Conservation (phyloP, 2,888 invertebrate species). For the Agrotis segetum region DNA sequence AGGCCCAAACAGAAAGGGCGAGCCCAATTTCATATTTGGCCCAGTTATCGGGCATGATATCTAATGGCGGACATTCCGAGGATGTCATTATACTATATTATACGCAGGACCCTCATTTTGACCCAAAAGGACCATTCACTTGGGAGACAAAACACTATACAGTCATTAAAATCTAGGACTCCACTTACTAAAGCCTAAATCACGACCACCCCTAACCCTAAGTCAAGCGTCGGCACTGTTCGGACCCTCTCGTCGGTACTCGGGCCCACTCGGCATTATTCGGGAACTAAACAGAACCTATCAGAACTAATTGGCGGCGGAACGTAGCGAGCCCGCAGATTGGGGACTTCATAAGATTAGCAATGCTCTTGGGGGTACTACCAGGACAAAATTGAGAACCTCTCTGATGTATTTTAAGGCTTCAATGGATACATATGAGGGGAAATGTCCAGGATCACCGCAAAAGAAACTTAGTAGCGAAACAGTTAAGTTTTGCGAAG, state of each 20-base stretch:
- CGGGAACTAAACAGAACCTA: slow-evolving; percentile 74
- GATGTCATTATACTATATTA: slow-evolving; percentile 48
- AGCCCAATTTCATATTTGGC: slow-evolving; percentile 46
- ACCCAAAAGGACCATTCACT: slow-evolving; percentile 38
- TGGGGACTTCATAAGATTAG: slow-evolving; percentile 76
- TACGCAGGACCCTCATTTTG: slow-evolving; percentile 42
- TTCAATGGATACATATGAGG: slow-evolving; percentile 23
- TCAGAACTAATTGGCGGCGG: slow-evolving; percentile 80
- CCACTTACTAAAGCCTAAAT: slow-evolving; percentile 48
- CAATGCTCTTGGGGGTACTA: slow-evolving; percentile 63
- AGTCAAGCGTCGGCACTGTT: slow-evolving; percentile 53
- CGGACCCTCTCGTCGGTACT: slow-evolving; percentile 52
- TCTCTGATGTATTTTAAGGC: slow-evolving; percentile 50
- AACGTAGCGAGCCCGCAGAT: slow-evolving; percentile 76
- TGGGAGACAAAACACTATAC: slow-evolving; percentile 49
- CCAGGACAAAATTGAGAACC: slow-evolving; percentile 53
- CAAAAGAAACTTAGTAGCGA: slow-evolving; percentile 23
- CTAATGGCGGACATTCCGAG: slow-evolving; percentile 43
- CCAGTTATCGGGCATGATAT: slow-evolving; percentile 51
- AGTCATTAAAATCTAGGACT: slow-evolving; percentile 56
- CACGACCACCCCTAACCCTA: slow-evolving; percentile 54
- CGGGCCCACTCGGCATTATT: slow-evolving; percentile 67
- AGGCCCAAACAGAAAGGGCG: slow-evolving; percentile 29
- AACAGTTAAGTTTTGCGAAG: slow-evolving; percentile 20
- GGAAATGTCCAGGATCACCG: slow-evolving; percentile 11